Percentiles rank a stretch among this genome's conserved stretches.
Evolutionary conservation across 2,888 invertebrate species (phyloP).

Genomic region (Amphiduros pacificus): DNA sequence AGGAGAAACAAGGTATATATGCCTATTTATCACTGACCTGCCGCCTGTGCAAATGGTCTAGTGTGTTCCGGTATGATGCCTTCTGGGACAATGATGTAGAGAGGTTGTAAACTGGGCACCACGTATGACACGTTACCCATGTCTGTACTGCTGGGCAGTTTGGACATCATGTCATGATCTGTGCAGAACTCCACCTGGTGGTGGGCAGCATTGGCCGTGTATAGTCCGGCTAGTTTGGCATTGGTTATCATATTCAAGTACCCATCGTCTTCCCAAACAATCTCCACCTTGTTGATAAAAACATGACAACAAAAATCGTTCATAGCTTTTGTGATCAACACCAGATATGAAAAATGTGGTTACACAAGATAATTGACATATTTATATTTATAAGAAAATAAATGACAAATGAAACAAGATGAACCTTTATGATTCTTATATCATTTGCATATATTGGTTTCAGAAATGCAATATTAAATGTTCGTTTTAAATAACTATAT

Average conservation of each 20-base stretch:
- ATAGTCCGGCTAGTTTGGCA: slow-evolving; percentile 35
- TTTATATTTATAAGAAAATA: too few species aligned
- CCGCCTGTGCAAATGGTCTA: slow-evolving; percentile 31
- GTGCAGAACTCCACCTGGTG: slow-evolving; percentile 5
- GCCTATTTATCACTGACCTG: too few species aligned
- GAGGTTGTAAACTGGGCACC: slow-evolving; percentile 41
- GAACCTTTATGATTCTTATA: too few species aligned
- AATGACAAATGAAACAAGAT: too few species aligned
- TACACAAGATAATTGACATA: too few species aligned
- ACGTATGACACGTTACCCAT: slow-evolving; percentile 44
- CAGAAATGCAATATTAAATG: too few species aligned
- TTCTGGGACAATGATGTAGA: slow-evolving; percentile 34
- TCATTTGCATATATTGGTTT: too few species aligned
- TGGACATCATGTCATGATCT: neutral
- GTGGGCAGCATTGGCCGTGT: neutral
- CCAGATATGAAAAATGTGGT: too few species aligned
- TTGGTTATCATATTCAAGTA: slow-evolving; percentile 50
- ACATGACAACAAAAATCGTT: too few species aligned
- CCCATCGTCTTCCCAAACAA: slow-evolving; percentile 34
- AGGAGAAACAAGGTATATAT: slow-evolving; percentile 19
- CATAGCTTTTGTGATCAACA: too few species aligned
- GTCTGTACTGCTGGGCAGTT: slow-evolving; percentile 36
- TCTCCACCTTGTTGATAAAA: slow-evolving; percentile 34
- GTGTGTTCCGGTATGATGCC: slow-evolving; percentile 35
- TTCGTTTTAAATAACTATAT: too few species aligned